Conservation (phyloP, 2,797 vertebrate genomes). For the Enteromius trimaculatus region DNA sequence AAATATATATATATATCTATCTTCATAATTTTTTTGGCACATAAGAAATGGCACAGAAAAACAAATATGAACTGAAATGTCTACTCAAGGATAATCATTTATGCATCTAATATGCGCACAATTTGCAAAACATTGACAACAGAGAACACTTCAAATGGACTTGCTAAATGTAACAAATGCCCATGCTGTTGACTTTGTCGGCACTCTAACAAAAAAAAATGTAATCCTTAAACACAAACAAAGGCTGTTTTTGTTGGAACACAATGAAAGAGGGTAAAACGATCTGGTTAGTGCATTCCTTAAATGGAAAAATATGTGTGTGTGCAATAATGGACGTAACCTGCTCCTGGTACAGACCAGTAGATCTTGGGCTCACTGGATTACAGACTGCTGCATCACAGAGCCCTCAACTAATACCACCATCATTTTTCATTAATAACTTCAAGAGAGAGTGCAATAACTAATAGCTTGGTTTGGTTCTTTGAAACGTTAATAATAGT, state of each 20-base stretch:
- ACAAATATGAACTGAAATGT: not conserved
- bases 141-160: not conserved
- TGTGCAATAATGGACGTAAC: slow-evolving; percentile 11
- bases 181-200: not conserved
- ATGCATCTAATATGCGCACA: not conserved
- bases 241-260: slow-evolving; percentile 21
- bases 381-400: slow-evolving; percentile 15
- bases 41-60: not conserved
- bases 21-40: not conserved
- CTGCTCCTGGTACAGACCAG: slow-evolving; percentile 41
- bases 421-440: not conserved
- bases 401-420: not conserved
- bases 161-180: not conserved
- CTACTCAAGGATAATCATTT: not conserved
- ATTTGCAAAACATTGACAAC: not conserved
- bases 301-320: not conserved
- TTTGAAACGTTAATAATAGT: not conserved
- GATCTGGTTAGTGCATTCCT: not conserved
- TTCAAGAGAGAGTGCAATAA: not conserved
- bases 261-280: not conserved
- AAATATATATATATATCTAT: too few species aligned
- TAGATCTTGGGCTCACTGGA: slow-evolving; percentile 14
- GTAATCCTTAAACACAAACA: not conserved
- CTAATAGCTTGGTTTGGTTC: not conserved
- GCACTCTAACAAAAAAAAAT: not conserved